A percentile compares a stretch with the other conserved stretches of the same genome.
phyloP scores from a whole-genome alignment of 2,888 invertebrate species.

The Hirtodrosophila histrioides region DNA sequence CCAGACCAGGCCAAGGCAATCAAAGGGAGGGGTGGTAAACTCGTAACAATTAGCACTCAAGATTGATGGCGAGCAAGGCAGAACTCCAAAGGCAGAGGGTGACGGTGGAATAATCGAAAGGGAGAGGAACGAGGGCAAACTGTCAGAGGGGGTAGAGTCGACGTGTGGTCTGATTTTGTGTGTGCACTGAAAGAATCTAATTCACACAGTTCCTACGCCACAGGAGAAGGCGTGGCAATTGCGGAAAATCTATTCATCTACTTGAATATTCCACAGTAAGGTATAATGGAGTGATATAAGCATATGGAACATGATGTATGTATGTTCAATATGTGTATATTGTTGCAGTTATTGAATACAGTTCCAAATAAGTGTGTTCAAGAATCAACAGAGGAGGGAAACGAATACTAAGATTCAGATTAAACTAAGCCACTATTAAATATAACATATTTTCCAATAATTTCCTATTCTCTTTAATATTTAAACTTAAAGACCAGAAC shows the following conservation, averaged over 20 bases:
- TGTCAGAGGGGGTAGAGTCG: constrained; percentile 9
- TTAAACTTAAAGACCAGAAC: too few relatives aligned
- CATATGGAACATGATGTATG: not conserved
- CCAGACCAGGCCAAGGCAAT: constrained; percentile 14
- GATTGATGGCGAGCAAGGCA: constrained; percentile 61
- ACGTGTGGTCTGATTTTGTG: constrained; percentile 37
- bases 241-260: not conserved
- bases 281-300: constrained; percentile 19
- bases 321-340: not conserved
- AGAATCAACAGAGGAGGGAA: too few relatives aligned
- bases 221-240: constrained; percentile 19
- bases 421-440: too few relatives aligned
- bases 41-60: constrained; percentile 77
- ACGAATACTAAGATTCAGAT: too few relatives aligned
- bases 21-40: constrained; percentile 36
- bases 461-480: too few relatives aligned
- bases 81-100: constrained; percentile 6
- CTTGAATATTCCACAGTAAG: not conserved
- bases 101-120: constrained; percentile 2
- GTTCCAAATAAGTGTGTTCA: too few relatives aligned
- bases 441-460: too few relatives aligned
- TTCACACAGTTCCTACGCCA: constrained; percentile 5
- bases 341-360: constrained; percentile 2
- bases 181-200: not conserved
- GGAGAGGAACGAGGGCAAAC: not conserved